A percentile compares a stretch with the other conserved stretches of the same genome.
Conservation (phyloP, 2,888 invertebrate species). For the Tridacna gigas region DNA sequence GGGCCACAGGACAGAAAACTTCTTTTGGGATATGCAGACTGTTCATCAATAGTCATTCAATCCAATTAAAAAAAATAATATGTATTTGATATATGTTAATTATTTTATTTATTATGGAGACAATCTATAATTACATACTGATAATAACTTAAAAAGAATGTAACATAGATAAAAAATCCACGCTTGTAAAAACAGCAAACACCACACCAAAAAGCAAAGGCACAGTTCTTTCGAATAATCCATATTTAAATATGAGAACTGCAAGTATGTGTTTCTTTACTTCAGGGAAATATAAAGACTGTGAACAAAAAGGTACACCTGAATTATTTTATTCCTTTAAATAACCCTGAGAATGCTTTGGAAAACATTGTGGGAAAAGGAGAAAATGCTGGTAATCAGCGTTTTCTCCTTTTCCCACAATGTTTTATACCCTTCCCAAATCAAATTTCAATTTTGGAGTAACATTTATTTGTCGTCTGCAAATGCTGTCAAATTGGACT, state of each 20-base stretch:
- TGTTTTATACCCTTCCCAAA: background rate
- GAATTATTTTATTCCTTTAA: too few relatives aligned
- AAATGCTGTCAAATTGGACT: too few relatives aligned
- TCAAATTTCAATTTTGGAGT: too few relatives aligned
- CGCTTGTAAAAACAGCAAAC: background rate
- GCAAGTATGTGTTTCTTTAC: background rate
- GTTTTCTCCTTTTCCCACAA: background rate
- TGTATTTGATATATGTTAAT: background rate
- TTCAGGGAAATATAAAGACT: background rate
- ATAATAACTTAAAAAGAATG: constrained; percentile 36
- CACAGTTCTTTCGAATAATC: too few relatives aligned
- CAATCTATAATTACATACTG: constrained; percentile 26
- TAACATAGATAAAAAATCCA: constrained; percentile 23
- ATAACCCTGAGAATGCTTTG: too few relatives aligned
- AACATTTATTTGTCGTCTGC: too few relatives aligned
- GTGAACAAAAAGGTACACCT: background rate
- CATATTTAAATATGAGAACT: background rate
- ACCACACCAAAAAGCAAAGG: too few relatives aligned
- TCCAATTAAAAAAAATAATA: background rate
- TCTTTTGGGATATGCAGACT: too few relatives aligned
- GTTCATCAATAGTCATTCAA: too few relatives aligned
- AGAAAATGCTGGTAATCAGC: background rate
- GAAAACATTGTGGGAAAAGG: background rate
- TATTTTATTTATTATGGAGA: constrained; percentile 30
- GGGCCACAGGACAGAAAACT: too few relatives aligned